phyloP scores from a whole-genome alignment of 2,888 invertebrate genomes.

The Megalurothrips usitatus region DNA sequence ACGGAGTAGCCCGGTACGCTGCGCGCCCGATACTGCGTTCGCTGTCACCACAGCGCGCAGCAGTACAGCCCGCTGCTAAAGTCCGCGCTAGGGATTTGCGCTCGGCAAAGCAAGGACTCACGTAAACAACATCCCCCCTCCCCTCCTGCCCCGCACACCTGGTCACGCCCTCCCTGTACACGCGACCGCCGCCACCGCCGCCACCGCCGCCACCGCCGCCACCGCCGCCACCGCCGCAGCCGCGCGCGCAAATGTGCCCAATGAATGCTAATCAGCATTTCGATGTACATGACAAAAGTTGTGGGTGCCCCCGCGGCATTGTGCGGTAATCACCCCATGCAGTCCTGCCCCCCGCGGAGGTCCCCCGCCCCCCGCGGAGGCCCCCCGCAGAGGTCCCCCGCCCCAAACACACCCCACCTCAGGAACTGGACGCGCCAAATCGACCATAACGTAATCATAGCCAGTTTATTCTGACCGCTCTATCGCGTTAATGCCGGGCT shows the following conservation, averaged over 20 bases:
- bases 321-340: background rate
- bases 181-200: background rate
- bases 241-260: background rate
- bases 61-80: no score
- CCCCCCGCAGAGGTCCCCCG: no score
- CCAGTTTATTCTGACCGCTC: no score
- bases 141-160: background rate
- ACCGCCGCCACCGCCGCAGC: background rate
- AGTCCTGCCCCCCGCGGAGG: background rate
- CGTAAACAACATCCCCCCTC: background rate
- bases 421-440: no score
- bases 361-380: no score
- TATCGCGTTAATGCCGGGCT: no score
- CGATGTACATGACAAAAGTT: constrained; percentile 6
- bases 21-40: no score
- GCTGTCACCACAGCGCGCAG: no score
- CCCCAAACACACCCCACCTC: no score
- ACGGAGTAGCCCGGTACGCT: no score
- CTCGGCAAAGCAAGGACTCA: background rate
- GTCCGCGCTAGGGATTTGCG: no score
- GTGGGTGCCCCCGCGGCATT: background rate
- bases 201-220: background rate
- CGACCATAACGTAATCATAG: no score
- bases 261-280: background rate
- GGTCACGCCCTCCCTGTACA: background rate